A percentile compares a stretch with the other conserved stretches of the same genome.
Evolutionary conservation across 1,140 invertebrate genomes (phyloP).

Genomic region (Euwallacea similis): DNA sequence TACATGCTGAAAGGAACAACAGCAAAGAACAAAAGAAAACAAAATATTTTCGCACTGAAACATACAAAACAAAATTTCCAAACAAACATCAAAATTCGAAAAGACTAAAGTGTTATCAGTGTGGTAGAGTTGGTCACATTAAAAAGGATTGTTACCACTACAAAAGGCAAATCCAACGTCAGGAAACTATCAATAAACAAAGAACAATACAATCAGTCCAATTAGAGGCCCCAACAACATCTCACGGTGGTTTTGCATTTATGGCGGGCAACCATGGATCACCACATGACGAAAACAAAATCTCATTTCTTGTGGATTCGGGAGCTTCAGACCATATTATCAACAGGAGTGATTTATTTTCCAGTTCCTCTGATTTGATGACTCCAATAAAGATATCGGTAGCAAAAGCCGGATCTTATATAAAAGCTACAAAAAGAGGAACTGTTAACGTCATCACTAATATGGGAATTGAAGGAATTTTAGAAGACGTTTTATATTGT

Average conservation of each 20-base stretch:
- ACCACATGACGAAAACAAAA: not conserved
- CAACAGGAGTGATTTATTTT: not conserved
- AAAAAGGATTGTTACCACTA: not conserved
- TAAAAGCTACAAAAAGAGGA: constrained; percentile 1
- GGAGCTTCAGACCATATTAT: constrained; percentile 6
- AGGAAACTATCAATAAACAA: not conserved
- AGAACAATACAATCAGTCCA: not conserved
- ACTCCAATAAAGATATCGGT: not conserved
- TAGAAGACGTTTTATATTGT: constrained; percentile 15
- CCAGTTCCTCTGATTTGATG: not conserved
- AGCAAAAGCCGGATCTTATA: not conserved
- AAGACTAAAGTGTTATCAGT: not conserved
- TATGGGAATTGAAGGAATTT: not conserved
- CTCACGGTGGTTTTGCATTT: not conserved
- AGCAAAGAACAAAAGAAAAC: not conserved
- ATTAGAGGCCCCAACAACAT: not conserved
- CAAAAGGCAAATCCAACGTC: not conserved
- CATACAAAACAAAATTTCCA: constrained; percentile 1
- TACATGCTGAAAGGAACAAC: not conserved
- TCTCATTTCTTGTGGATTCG: constrained; percentile 2
- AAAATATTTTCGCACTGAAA: not conserved
- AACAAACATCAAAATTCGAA: not conserved
- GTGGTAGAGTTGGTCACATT: not conserved
- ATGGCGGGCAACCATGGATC: not conserved
- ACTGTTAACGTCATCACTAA: not conserved